Percentiles rank a stretch among this genome's conserved stretches.
Evolutionary conservation across 2,888 invertebrate species (phyloP).

Genomic region (Hylaea fasciaria): DNA sequence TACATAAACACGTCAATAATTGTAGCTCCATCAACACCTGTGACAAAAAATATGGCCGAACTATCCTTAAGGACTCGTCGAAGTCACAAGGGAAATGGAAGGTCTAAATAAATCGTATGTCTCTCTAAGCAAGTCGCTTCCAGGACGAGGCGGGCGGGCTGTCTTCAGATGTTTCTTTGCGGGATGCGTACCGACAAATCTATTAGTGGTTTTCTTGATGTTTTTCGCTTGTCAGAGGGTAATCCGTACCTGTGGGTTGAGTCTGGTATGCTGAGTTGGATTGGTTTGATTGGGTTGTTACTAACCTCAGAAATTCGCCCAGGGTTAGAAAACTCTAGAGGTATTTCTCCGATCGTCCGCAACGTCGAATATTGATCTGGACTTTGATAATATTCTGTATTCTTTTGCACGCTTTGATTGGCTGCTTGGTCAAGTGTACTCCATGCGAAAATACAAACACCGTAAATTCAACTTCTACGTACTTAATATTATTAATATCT

Average conservation of each 20-base stretch:
- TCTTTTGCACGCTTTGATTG: no score
- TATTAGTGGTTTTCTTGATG: conserved; percentile 29
- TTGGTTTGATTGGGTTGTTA: conserved; percentile 16
- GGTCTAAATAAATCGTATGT: not conserved
- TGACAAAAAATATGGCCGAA: no score
- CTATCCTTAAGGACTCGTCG: no score
- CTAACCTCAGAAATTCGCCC: not conserved
- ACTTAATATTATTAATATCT: no score
- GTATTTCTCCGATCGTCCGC: not conserved
- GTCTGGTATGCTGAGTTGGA: conserved; percentile 19
- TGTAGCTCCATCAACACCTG: no score
- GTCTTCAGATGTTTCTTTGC: conserved; percentile 19
- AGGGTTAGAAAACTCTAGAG: not conserved
- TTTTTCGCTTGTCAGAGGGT: conserved; percentile 29
- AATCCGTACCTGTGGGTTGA: conserved; percentile 22
- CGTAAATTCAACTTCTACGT: no score
- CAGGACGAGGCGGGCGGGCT: conserved; percentile 6
- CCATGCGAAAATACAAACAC: no score
- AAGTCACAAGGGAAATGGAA: no score
- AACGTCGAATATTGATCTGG: no score
- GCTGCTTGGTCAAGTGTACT: no score
- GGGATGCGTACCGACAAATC: conserved; percentile 27
- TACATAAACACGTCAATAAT: no score
- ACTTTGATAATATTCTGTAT: no score
- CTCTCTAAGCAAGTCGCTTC: conserved; percentile 12